Evolutionary conservation across 2,113 vertebrate species (phyloP), one percentile per base, ranked within the genome.

Genomic region (Boulengeromyrus knoepffleri): DNA sequence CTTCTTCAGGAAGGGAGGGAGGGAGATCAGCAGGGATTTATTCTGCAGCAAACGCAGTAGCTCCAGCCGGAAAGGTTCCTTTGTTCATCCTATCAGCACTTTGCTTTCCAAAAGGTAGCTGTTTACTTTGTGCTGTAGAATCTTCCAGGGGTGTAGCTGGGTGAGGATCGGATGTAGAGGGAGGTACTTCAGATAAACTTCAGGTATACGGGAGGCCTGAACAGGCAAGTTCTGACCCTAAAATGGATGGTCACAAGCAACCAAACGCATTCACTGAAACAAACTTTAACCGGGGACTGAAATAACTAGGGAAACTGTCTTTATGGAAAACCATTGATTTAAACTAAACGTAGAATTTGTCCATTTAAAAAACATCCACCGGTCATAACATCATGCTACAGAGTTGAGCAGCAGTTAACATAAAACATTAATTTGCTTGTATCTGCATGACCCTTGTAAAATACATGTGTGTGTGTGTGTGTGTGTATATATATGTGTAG

Each of bases 361-460:
- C 70, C 39, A 39, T 77, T 77, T 36, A 77, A 77, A 77, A 77
- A 39, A 7, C 62, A 31, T 70, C 62, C n/a, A 70, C n/a, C 7
- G 1, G 13, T 77, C 31, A 77, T 77, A 77, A 77, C 36, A 39
- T 36, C 36, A 42, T 36, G 66, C 66, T 74, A 36, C 13, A 80
- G 4, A 5, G 3, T 39, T n/a, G 24, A 74, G 36, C 31, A 39
- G 36, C 80, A 89, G 47, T n/a, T 31, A 49, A 17, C 13, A 46
- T 42, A 7, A 88, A 85, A 27, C 62, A 66, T 2, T 70, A 21
- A 66, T 66, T 39, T 90, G 90, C 90, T 66, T 91, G 74, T 93
- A 93, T 92, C 91, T 90, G 90, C 88, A 91, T 80, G 47, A n/a
- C 24, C 19, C 19, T 85, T 36, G 31, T 80, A 80, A 80, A 21